A percentile compares a stretch with the other conserved stretches of the same genome.
Evolutionary conservation across 2,797 vertebrate species (phyloP).

Genomic region (Tarsius wallacei): DNA sequence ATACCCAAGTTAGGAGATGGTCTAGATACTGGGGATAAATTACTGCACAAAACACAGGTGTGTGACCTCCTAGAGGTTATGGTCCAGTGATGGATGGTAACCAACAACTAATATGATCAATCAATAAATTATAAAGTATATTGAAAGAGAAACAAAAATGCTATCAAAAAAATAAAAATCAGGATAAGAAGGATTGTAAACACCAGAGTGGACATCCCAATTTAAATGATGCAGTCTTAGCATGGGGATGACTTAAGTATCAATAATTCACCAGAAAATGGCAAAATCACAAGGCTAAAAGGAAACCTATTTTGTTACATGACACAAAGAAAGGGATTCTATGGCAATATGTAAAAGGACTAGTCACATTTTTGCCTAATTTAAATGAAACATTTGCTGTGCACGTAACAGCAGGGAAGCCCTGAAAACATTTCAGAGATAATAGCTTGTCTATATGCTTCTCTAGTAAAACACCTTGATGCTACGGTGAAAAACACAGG

Average conservation of each 20-base stretch:
- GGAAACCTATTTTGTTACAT: background rate
- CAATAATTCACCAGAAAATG: conserved; percentile 33
- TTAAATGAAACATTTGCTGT: conserved; percentile 58
- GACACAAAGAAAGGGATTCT: background rate
- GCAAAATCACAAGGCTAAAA: conserved; percentile 56
- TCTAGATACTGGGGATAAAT: background rate
- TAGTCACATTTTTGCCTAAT: background rate
- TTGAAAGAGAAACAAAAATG: conserved; percentile 10
- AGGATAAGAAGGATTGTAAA: background rate
- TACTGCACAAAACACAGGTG: background rate
- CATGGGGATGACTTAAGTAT: conserved; percentile 7
- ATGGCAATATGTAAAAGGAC: background rate
- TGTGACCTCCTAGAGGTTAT: background rate
- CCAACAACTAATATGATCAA: background rate
- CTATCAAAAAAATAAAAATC: background rate
- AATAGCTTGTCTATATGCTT: background rate
- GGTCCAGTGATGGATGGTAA: background rate
- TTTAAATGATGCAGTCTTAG: background rate
- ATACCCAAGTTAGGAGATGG: background rate
- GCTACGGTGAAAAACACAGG: background rate
- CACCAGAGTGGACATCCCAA: background rate
- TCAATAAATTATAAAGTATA: conserved; percentile 15
- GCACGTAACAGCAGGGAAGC: background rate
- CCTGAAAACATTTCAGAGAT: background rate
- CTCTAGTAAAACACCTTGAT: background rate